Percentiles rank a stretch among this genome's conserved stretches.
These are phyloP conservation scores for Micronycteris hirsuta DNA, from an alignment of 2,113 vertebrate species.

Conservation along the genomic window DNA sequence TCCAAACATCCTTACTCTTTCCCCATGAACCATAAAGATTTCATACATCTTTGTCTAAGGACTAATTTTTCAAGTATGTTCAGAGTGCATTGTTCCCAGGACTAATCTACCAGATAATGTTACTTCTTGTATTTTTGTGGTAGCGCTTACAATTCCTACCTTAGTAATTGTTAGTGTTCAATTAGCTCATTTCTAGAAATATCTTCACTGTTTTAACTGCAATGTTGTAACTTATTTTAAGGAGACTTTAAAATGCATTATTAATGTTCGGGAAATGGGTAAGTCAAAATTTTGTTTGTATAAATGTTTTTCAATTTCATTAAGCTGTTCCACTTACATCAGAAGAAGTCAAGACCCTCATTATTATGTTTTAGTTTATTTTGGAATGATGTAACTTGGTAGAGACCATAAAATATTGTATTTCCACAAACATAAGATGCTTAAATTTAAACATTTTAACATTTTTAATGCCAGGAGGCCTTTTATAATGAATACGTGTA, in stretches of 20 bases:
- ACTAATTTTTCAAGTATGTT: slow-evolving; percentile 42
- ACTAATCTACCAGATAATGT: neutral
- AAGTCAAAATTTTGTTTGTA: slow-evolving; percentile 23
- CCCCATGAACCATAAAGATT: neutral
- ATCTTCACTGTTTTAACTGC: neutral
- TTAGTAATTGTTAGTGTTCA: neutral
- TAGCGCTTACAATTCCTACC: neutral
- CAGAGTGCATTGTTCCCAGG: neutral
- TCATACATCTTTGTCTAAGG: slow-evolving; percentile 37
- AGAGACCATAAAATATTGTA: slow-evolving; percentile 9
- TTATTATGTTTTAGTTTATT: slow-evolving; percentile 44
- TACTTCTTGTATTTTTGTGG: slow-evolving; percentile 12
- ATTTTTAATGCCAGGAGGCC: neutral
- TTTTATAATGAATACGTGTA: neutral
- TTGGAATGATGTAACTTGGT: neutral
- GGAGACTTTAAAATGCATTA: neutral
- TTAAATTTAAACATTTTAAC: slow-evolving; percentile 4
- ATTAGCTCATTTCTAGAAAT: neutral
- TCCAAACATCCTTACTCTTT: slow-evolving; percentile 20
- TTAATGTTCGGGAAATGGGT: neutral
- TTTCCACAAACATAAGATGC: neutral
- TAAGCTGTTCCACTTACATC: neutral
- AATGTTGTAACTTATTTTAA: slow-evolving; percentile 24
- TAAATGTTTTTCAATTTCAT: neutral
- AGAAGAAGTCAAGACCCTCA: neutral